Base-by-base conservation (phyloP, 2,888 invertebrate genomes). In the Platycheirus albimanus region DNA sequence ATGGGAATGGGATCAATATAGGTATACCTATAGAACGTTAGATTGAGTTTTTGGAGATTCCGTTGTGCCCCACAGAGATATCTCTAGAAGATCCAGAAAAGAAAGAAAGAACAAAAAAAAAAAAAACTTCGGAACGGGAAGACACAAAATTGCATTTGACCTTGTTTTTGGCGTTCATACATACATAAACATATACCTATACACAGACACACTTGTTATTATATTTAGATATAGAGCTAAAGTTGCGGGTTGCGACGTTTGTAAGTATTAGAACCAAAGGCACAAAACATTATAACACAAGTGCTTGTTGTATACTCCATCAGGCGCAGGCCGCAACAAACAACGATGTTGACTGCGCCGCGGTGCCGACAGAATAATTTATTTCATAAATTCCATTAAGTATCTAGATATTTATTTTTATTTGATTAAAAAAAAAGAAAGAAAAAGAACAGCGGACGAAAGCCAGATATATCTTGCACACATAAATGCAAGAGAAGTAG, bases 91-190 rank as follows among this genome's bases (percentile, higher is more conserved):
- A 75, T 51, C 51, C 30, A 33, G 15, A 28, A 20, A 30, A 33
- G 15, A 28, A 20, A 30, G 17, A 38, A 41, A 20, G n/a, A n/a
- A 17, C n/a, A n/a, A 72, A 43, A 43, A 36, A 4, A 41, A 69
- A 69, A 58, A 56, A n/a, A 54, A 30, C 0, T 58, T 61, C 52
- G 33, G 67, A 63, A 83, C 71, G 72, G 63, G 58, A 79, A 79
- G 61, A 74, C 51, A 67, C 66, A 84, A 84, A 84, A 84, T 79
- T 84, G 84, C 84, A 84, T 84, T 84, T 84, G 79, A 79, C 84
- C 84, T 84, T 84, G 79, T 84, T 79, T 83, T 74, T 56, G 69
- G 69, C 83, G 56, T 54, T 74, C 56, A 54, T 43, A 67, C 36
- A 72, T 47, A 71, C 24, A 47, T n/a, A n/a, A n/a, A n/a, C n/a